Evolutionary conservation across 2,797 vertebrate genomes (phyloP).

Genomic region (Champsocephalus esox): DNA sequence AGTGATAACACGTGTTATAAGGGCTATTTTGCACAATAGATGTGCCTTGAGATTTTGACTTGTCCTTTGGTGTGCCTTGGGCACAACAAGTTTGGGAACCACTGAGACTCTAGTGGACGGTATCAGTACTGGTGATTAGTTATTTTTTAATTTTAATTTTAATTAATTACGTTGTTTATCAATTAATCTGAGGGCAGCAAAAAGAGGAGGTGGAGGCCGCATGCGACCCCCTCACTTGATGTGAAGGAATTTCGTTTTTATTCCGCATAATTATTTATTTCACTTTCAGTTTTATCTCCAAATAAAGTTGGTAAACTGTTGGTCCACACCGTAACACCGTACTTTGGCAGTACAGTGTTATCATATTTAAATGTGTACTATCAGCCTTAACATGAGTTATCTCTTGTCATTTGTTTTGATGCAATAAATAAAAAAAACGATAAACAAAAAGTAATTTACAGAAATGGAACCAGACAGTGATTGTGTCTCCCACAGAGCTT

Average conservation of each 20-base stretch:
- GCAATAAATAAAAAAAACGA: neutral
- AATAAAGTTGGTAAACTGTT: neutral
- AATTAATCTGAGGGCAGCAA: too few relatives aligned
- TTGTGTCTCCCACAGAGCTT: constrained; percentile 70
- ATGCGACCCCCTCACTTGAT: neutral
- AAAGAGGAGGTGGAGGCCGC: too few relatives aligned
- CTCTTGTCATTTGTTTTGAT: neutral
- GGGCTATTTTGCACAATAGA: too few relatives aligned
- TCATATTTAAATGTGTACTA: neutral
- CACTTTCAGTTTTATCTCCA: neutral
- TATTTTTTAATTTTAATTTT: too few relatives aligned
- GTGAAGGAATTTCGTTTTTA: neutral
- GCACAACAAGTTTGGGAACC: too few relatives aligned
- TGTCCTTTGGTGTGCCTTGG: too few relatives aligned
- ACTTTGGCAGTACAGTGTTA: neutral
- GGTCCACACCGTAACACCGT: too few relatives aligned
- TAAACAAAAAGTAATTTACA: constrained; percentile 29
- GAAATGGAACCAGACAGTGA: constrained; percentile 45
- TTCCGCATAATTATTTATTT: neutral
- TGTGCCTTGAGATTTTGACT: too few relatives aligned
- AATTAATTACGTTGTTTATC: too few relatives aligned
- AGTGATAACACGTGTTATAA: too few relatives aligned
- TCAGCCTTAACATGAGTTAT: neutral
- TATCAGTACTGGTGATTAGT: too few relatives aligned
- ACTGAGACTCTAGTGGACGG: too few relatives aligned